Percentiles rank a stretch among this genome's conserved stretches.
phyloP scores from a whole-genome alignment of 2,888 invertebrate genomes.

The Periphyllus acericola region DNA sequence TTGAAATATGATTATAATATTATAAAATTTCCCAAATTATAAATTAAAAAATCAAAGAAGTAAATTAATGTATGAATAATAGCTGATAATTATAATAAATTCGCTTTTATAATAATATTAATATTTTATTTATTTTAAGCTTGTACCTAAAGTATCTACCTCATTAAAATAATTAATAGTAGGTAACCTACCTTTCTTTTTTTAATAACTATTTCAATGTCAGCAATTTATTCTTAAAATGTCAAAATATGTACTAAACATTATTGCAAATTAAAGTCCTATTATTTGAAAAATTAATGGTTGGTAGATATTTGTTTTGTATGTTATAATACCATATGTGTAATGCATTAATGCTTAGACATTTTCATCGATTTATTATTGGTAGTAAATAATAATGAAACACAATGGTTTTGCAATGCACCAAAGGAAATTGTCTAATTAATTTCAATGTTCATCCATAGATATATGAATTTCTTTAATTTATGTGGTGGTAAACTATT shows the following conservation, averaged over 20 bases:
- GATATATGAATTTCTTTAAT: neutral
- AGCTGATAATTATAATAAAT: neutral
- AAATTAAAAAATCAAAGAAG: neutral
- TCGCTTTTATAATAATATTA: neutral
- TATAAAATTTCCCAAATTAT: too few species aligned
- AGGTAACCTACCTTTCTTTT: neutral
- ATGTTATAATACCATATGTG: neutral
- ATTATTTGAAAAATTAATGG: constrained; percentile 22
- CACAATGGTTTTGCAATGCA: constrained; percentile 16
- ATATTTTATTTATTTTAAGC: neutral
- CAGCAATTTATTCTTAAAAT: neutral
- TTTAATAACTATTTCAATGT: constrained; percentile 16
- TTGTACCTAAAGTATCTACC: too few species aligned
- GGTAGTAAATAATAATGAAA: constrained; percentile 31
- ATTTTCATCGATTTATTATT: constrained; percentile 20
- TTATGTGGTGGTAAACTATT: constrained; percentile 11
- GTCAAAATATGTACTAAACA: constrained; percentile 21
- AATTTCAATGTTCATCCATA: constrained; percentile 15
- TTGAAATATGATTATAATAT: neutral
- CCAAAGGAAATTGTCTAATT: constrained; percentile 24
- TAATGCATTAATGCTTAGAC: neutral
- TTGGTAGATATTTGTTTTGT: constrained; percentile 9
- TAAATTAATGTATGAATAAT: neutral
- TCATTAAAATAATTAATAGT: too few species aligned
- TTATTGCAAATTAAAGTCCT: constrained; percentile 3